phyloP scores from a whole-genome alignment of 1,140 invertebrate species.

The Drosophila nigromelanica region DNA sequence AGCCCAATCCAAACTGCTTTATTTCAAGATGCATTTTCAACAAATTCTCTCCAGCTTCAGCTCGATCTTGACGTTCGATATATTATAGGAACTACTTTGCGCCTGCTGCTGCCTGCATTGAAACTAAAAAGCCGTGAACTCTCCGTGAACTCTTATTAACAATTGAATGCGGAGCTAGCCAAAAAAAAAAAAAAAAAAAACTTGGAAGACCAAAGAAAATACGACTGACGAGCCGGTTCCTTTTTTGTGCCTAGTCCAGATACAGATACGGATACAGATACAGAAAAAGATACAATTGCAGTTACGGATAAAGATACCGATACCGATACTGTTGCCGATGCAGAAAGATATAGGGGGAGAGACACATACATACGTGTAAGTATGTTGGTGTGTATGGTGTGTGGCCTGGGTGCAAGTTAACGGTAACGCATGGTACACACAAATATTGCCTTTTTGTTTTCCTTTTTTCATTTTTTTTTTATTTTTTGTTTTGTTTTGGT shows the following conservation, averaged over 20 bases:
- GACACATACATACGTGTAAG: not conserved
- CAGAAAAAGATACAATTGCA: not conserved
- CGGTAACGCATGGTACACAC: conserved; percentile 40
- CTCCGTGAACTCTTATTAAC: not conserved
- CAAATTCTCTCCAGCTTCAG: not conserved
- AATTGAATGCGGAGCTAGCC: conserved; percentile 8
- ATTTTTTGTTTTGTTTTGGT: conserved; percentile 23
- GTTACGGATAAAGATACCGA: not conserved
- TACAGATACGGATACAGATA: conserved; percentile 1
- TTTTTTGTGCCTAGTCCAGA: not conserved
- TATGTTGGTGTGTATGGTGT: conserved; percentile 25
- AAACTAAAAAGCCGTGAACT: conserved; percentile 8
- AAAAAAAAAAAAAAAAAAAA: conserved; percentile 23
- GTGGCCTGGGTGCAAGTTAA: conserved; percentile 15
- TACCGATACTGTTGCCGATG: not conserved
- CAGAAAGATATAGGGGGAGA: not conserved
- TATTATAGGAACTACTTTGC: conserved; percentile 54
- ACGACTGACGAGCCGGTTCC: not conserved
- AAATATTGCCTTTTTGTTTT: conserved; percentile 28
- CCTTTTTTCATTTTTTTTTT: conserved; percentile 5
- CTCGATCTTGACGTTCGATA: conserved; percentile 10
- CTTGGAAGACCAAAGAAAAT: conserved; percentile 1
- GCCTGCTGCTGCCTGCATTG: conserved; percentile 18
- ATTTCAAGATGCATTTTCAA: not conserved
- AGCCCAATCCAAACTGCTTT: not conserved